phyloP scores from a whole-genome alignment of 1,140 invertebrate genomes.

The Drosophila teissieri region DNA sequence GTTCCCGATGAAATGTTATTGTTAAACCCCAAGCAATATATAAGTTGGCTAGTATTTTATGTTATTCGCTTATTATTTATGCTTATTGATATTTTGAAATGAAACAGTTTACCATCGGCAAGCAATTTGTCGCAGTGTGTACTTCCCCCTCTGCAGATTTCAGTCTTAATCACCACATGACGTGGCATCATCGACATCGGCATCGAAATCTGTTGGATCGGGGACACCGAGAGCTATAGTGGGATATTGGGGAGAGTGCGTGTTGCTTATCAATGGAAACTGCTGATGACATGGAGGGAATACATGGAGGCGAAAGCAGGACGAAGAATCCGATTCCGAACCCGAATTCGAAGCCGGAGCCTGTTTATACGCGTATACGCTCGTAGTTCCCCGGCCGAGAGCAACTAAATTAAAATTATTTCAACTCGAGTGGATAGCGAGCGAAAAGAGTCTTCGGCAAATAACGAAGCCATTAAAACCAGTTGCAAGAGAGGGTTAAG shows the following conservation, averaged over 20 bases:
- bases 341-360: slow-evolving; percentile 14
- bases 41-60: too few species aligned
- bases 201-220: neutral
- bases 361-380: slow-evolving; percentile 66
- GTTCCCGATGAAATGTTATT: too few species aligned
- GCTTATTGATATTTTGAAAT: neutral
- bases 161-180: slow-evolving; percentile 63
- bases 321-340: slow-evolving; percentile 12
- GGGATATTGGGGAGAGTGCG: slow-evolving; percentile 30
- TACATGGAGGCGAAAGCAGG: neutral
- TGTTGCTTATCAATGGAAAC: slow-evolving; percentile 68
- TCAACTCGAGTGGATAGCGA: slow-evolving; percentile 73
- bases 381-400: slow-evolving; percentile 51
- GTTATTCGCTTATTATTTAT: too few species aligned
- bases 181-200: slow-evolving; percentile 47
- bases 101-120: neutral
- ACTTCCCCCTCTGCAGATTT: neutral
- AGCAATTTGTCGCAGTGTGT: neutral
- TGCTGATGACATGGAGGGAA: slow-evolving; percentile 56
- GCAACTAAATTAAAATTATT: slow-evolving; percentile 81
- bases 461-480: slow-evolving; percentile 76
- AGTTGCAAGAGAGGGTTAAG: slow-evolving; percentile 48
- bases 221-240: neutral
- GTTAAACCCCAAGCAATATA: too few species aligned
- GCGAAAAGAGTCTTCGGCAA: slow-evolving; percentile 47